Percentiles rank a stretch among this genome's conserved stretches.
phyloP scores from a whole-genome alignment of 2,888 invertebrate species.

The Eupithecia subumbrata region DNA sequence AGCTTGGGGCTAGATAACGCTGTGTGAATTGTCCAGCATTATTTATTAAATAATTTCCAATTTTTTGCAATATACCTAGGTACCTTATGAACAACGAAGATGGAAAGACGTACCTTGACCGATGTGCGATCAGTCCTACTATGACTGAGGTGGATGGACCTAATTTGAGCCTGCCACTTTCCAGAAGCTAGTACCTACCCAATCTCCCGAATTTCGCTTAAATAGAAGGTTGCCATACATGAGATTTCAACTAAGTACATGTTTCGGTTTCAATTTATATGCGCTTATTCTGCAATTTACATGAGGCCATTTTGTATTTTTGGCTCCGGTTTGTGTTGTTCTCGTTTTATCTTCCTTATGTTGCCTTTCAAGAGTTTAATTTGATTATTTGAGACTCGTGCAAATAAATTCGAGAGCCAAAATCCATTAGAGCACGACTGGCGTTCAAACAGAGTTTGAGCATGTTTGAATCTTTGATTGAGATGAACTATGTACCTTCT shows the following conservation, averaged over 20 bases:
- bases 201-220: too few relatives aligned
- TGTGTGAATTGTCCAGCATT: too few relatives aligned
- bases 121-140: too few relatives aligned
- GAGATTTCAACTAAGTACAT: not conserved
- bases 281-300: not conserved
- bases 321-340: constrained; percentile 7
- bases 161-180: too few relatives aligned
- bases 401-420: constrained; percentile 12
- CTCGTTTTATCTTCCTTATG: constrained; percentile 11
- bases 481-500: not conserved
- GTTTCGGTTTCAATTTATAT: not conserved
- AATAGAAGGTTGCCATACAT: not conserved
- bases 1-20: too few relatives aligned
- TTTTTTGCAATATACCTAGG: too few relatives aligned
- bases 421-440: constrained; percentile 11
- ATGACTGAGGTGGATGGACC: too few relatives aligned
- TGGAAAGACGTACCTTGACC: too few relatives aligned
- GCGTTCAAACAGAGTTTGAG: constrained; percentile 8
- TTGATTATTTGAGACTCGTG: constrained; percentile 15
- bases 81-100: too few relatives aligned
- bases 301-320: not conserved
- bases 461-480: constrained; percentile 3
- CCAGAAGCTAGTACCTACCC: too few relatives aligned
- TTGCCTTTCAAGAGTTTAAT: constrained; percentile 2
- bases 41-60: too few relatives aligned